Base-by-base conservation (phyloP, 2,113 vertebrate genomes). In the Mastomys natalensis region DNA sequence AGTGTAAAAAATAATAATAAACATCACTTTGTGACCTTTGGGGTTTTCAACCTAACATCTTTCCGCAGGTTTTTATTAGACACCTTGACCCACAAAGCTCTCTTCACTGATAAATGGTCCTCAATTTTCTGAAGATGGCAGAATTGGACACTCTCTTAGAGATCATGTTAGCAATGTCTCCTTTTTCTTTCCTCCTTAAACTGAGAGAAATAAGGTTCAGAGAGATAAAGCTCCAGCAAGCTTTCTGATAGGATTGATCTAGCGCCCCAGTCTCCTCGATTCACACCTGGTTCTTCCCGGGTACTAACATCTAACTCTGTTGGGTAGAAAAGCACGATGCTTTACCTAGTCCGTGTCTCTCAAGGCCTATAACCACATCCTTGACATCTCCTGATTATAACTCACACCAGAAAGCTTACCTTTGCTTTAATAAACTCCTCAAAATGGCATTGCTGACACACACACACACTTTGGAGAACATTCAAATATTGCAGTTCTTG, bases 401-500 rank as follows among this genome's bases (percentile, higher is more conserved):
- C 40, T 64, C 19, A 1, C 7, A 26, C 55, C 43, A 60, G 70
- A 72, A 66, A 82, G 68, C 40, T 89, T 74, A 60, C 68, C 45
- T 73, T 70, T 82, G 78, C 88, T 86, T 87, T 72, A 88, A 97
- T 81, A 55, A 97, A 94, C 86, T 31, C 55, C 60, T 78, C 78
- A 40, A 55, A 87, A 91, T 64, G 87, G 43, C 62, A 70, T 77
- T 51, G 22, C 26, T 31, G 77, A 93, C 77, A 89, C 53, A 91
- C 8, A 91, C 8, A 68, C 76, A 53, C 91, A 95, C 80, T 60
- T 94, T 72, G 93, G 92, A 86, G 73, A 95, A 81, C 91, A 94
- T 84, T 91, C 92, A 73, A 87, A 93, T 94, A 92, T 76, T 81
- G 86, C 94, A 97, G 58, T 89, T 74, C 91, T 89, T 86, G 89